Evolutionary conservation across 2,888 invertebrate genomes (phyloP), one percentile per base, ranked within the genome.

Genomic region (Cybosia mesomella): DNA sequence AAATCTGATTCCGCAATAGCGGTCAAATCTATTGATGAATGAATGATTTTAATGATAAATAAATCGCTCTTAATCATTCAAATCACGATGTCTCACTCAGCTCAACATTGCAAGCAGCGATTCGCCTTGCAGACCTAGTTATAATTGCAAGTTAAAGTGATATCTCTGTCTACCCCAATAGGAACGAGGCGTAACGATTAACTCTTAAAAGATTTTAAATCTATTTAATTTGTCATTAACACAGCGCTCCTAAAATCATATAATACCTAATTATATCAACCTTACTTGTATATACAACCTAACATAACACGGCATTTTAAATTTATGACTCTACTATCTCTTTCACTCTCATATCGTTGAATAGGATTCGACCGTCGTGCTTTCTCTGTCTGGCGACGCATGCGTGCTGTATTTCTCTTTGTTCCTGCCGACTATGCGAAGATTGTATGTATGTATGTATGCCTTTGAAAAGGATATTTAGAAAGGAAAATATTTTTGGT

Each of bases 321-420:
- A 62, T 62, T 62, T 62, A 62, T 62, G 62, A 62, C 15, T 22
- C 7, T 2, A 0, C 61, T 15, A 13, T 66, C 66, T 32, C 32
- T 21, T 5, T 66, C 43, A 0, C 28, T 3, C 66, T 11, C 39
- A 18, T 0, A 10, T 18, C 18, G 34, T 8, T 21, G 11, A 32
- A 66, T 66, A 57, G 43, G 53, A 61, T 66, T 66, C 66, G 66
- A 66, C 73, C 68, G 67, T 67, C 36, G 57, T 63, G 58, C 49
- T 22, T 34, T 66, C 66, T 61, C 61, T 57, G n/a, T 66, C 61
- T 32, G 2, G 21, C 21, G 7, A 73, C 89, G 89, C 89, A 83
- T 83, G 89, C 89, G 85, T 72, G 74, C 71, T 76, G 70, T 69
- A 70, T 73, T 80, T 61, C 39, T 67, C 77, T 77, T 58, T 66